These are phyloP conservation scores for Dolichallabes microphthalmus DNA, from an alignment of 2,113 vertebrate species.

Conservation along the genomic window DNA sequence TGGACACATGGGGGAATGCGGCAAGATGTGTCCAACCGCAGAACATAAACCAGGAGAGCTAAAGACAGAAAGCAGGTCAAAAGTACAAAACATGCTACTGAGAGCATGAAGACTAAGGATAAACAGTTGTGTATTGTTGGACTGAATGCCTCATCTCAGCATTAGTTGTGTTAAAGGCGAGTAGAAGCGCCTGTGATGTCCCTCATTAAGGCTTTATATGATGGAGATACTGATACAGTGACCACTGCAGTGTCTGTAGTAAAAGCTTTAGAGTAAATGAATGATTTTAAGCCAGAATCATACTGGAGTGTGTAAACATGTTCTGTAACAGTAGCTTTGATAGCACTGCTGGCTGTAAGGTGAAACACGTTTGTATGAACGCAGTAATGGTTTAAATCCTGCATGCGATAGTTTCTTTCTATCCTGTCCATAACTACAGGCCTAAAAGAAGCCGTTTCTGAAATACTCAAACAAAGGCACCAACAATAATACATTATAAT, in stretches of 20 bases:
- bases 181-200: not conserved
- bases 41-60: not conserved
- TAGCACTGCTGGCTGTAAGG: not conserved
- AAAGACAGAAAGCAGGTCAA: not conserved
- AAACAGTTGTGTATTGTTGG: not conserved
- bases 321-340: not conserved
- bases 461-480: not conserved
- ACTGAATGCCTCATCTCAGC: not conserved
- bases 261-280: not conserved
- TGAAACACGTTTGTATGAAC: too few species aligned
- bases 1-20: not conserved
- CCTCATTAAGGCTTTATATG: not conserved
- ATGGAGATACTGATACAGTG: not conserved
- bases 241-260: not conserved
- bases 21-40: not conserved
- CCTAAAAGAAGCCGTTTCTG: not conserved
- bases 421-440: not conserved
- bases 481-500: not conserved
- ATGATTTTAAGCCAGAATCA: not conserved
- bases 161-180: not conserved
- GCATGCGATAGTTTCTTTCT: not conserved
- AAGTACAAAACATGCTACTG: not conserved
- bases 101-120: not conserved
- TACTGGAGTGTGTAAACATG: not conserved
- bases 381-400: too few species aligned